Percentiles rank a stretch among this genome's conserved stretches.
Conservation (phyloP, 2,888 invertebrate genomes). For the Hylaea fasciaria region DNA sequence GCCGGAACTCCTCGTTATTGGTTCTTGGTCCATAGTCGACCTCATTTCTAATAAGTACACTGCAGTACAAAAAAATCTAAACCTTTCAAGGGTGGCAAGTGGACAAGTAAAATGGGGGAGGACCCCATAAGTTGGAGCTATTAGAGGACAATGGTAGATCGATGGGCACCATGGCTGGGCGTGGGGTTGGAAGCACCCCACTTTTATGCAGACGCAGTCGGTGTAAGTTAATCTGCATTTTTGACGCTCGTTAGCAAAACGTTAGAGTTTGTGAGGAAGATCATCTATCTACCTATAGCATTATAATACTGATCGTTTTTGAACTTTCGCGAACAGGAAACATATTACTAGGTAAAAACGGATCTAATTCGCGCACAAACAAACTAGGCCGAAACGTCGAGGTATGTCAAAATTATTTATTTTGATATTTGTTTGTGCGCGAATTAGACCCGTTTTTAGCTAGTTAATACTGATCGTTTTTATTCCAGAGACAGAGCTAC, state of each 20-base stretch:
- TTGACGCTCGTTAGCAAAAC: constrained; percentile 47
- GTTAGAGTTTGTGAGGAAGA: constrained; percentile 7
- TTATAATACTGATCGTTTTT: too few species aligned
- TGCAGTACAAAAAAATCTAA: constrained; percentile 37
- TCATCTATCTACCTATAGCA: too few species aligned
- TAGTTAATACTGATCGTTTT: too few species aligned
- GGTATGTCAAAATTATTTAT: too few species aligned
- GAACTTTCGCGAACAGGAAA: too few species aligned
- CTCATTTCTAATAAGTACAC: constrained; percentile 37
- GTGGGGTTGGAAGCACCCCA: constrained; percentile 54
- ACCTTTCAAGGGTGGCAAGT: constrained; percentile 59
- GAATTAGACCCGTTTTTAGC: too few species aligned
- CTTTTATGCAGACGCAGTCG: constrained; percentile 45
- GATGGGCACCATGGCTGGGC: constrained; percentile 62
- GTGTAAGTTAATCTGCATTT: constrained; percentile 78
- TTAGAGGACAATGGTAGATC: constrained; percentile 70
- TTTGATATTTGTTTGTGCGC: too few species aligned
- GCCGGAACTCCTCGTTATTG: too few species aligned
- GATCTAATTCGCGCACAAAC: too few species aligned
- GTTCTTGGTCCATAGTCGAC: not conserved
- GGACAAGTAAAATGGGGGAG: constrained; percentile 61
- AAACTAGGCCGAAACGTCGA: too few species aligned
- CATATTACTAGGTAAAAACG: too few species aligned
- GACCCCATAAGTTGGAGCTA: constrained; percentile 61
- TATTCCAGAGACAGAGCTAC: too few species aligned